These are phyloP conservation scores for Euwallacea similis DNA, from an alignment of 1,140 invertebrate species.

Conservation along the genomic window DNA sequence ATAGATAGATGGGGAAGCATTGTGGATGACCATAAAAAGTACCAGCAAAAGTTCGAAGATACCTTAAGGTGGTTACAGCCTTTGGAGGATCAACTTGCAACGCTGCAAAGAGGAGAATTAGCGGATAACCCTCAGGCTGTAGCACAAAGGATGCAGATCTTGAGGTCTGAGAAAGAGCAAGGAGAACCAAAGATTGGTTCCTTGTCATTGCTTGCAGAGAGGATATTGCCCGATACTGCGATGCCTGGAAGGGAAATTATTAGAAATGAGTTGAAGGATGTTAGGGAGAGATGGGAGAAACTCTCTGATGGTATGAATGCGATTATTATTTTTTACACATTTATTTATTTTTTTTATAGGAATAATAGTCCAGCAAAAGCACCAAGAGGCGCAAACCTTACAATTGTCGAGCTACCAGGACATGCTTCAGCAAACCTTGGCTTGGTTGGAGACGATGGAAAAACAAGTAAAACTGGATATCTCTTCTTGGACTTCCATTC, in stretches of 20 bases:
- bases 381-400: conserved; percentile 79
- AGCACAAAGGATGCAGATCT: conserved; percentile 70
- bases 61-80: conserved; percentile 76
- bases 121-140: conserved; percentile 60
- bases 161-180: conserved; percentile 81
- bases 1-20: conserved; percentile 84
- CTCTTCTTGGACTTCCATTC: conserved; percentile 70
- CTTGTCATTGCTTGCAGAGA: conserved; percentile 77
- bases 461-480: conserved; percentile 75
- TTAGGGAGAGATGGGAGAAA: conserved; percentile 83
- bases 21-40: conserved; percentile 81
- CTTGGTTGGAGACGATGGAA: conserved; percentile 88
- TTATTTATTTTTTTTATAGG: conserved; percentile 28
- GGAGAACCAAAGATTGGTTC: conserved; percentile 74
- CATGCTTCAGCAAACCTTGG: conserved; percentile 75
- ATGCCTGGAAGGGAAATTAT: conserved; percentile 86
- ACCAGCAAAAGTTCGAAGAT: conserved; percentile 75
- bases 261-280: conserved; percentile 74
- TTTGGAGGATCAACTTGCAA: conserved; percentile 72
- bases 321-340: conserved; percentile 6
- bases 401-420: conserved; percentile 86
- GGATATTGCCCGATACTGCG: conserved; percentile 87
- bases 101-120: conserved; percentile 58
- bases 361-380: conserved; percentile 79
- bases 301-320: conserved; percentile 65